Evolutionary conservation across 2,113 vertebrate genomes (phyloP).

Genomic region (Crypturellus undulatus): DNA sequence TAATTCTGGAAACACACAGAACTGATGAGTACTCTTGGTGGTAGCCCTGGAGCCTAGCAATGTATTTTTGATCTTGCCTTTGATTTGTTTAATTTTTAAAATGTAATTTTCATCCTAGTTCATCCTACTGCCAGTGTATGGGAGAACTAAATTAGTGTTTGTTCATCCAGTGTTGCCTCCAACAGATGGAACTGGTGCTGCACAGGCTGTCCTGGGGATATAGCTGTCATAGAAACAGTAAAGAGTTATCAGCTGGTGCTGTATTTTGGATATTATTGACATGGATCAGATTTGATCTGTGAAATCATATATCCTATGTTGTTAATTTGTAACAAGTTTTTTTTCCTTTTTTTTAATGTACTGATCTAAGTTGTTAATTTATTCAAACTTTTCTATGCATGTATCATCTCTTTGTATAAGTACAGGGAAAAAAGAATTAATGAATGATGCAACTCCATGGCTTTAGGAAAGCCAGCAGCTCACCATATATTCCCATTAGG

Average conservation of each 20-base stretch:
- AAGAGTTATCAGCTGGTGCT: not conserved
- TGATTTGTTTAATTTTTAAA: constrained; percentile 42
- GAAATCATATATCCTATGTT: not conserved
- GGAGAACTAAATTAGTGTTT: not conserved
- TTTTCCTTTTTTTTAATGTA: not conserved
- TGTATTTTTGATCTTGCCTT: constrained; percentile 38
- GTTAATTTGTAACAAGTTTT: not conserved
- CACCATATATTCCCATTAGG: not conserved
- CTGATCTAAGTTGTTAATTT: not conserved
- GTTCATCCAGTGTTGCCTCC: not conserved
- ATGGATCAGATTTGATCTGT: not conserved
- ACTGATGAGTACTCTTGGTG: constrained; percentile 2
- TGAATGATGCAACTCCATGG: not conserved
- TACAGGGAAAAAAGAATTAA: not conserved
- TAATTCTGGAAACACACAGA: not conserved
- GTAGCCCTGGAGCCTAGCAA: not conserved
- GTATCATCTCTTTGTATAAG: not conserved
- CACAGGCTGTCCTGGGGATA: constrained; percentile 50
- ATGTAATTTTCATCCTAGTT: constrained; percentile 24
- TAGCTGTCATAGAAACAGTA: constrained; percentile 24
- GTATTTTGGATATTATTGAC: not conserved
- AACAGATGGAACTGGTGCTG: constrained; percentile 44
- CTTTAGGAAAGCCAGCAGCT: not conserved
- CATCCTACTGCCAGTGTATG: not conserved
- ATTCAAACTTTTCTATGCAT: not conserved